Evolutionary conservation across 2,113 vertebrate species (phyloP), one percentile per base, ranked within the genome.

Genomic region (Eubucco bourcierii): DNA sequence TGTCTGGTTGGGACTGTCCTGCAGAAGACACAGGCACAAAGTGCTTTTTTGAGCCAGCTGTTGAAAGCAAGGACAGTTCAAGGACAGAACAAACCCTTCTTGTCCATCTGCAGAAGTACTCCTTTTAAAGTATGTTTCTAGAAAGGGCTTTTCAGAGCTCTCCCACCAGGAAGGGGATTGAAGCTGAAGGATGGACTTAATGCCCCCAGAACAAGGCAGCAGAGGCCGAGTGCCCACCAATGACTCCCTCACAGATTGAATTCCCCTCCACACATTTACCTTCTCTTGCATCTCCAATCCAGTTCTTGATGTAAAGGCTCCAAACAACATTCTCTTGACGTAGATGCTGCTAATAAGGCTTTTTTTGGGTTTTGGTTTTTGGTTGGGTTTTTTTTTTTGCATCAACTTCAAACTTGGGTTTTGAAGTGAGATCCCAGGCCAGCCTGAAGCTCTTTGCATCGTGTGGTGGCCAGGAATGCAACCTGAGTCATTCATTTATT

Each of bases 221-320:
- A 1, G 7, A 23, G 21, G 4, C 61, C 0, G 0, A 0, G 4
- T 6, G 33, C 8, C 29, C n/a, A 6, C 2, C 8, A 29, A 3
- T 0, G 9, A 39, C 13, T 31, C 23, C 13, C 71, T 3, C 5
- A 29, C 46, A 50, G 41, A 31, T 2, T 18, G 5, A 59, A 59
- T 8, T n/a, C 29, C 55, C 10, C 34, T 83, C 60, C 5, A 7
- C 4, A 15, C 5, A 6, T 37, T 65, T 90, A 11, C 34, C 33
- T 13, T 31, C 34, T 66, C 66, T 23, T 24, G 34, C 68, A 53
- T 20, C 60, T 65, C 44, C 10, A 21, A 1, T 7, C 39, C 7
- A 29, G n/a, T 29, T 24, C 52, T 74, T 25, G 50, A 52, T 0
- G 1, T 31, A 64, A 50, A 74, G 21, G 47, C 24, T 25, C 64